Base-by-base conservation (phyloP, 2,888 invertebrate genomes). In the Cheilosia pagana region DNA sequence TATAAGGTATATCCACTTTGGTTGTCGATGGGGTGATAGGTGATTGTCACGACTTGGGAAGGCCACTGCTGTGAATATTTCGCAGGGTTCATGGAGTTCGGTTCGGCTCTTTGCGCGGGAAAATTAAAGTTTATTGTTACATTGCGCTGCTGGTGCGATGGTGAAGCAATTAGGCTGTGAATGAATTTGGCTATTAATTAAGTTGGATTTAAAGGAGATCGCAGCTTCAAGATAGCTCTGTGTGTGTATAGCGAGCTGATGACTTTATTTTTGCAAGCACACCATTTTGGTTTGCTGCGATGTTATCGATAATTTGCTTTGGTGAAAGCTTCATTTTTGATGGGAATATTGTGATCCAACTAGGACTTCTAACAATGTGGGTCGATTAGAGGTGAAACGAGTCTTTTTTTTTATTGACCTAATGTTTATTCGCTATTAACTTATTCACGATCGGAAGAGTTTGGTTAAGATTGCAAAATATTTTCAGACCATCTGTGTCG, bases 31-130 rank as follows among this genome's bases (percentile, higher is more conserved):
- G 63, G 68, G 63, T 55, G 74, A 74, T 74, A 72, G 63, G 63
- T 63, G 74, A 74, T 74, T 65, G 74, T 65, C 74, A 74, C 74
- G 65, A 74, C 74, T 57, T 63, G 14, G 39, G 63, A 74, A 74
- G 74, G 74, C 74, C 63, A 41, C 35, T 43, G 53, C 39, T 71
- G 48, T 23, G 23, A 35, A 48, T 39, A 16, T 35, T 50, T 23
- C 21, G 43, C 31, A 45, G 62, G 45, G 74, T 74, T 74, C 74
- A 74, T 43, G n/a, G 74, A 50, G 74, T 65, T 57, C 63, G 55
- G 12, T 25, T 48, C n/a, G n/a, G 55, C 55, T 65, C 63, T 63
- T 50, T 45, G 53, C 57, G 35, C 14, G 45, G n/a, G n/a, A 39
- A 45, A 65, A 75, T 65, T 45, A 65, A 48, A 4, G 65, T 45